phyloP scores from a whole-genome alignment of 2,797 vertebrate genomes.

The Dallia pectoralis region DNA sequence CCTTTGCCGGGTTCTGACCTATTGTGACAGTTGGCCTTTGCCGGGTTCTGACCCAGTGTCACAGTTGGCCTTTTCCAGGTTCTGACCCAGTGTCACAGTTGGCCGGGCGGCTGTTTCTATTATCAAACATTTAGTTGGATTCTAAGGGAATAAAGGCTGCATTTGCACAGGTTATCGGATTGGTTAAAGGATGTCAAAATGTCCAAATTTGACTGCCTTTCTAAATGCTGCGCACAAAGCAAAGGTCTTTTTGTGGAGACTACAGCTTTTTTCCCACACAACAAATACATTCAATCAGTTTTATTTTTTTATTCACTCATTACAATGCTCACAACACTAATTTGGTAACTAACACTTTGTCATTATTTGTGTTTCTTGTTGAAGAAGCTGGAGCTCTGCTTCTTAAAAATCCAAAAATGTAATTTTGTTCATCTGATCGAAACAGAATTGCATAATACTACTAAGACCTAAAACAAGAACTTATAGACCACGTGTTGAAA shows the following conservation, averaged over 20 bases:
- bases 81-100: no score
- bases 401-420: not conserved
- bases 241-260: not conserved
- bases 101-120: conserved; percentile 2
- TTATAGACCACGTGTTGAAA: conserved; percentile 8
- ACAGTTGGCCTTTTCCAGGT: conserved; percentile 13
- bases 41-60: no score
- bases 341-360: not conserved
- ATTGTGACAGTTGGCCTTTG: no score
- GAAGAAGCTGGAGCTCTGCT: not conserved
- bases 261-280: not conserved
- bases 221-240: not conserved
- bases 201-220: no score
- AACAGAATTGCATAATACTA: conserved; percentile 2
- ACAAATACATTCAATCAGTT: not conserved
- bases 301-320: conserved; percentile 11
- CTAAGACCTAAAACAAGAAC: conserved; percentile 13
- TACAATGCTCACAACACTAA: conserved; percentile 23
- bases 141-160: conserved; percentile 35
- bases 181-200: no score
- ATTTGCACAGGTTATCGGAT: no score
- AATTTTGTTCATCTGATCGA: not conserved
- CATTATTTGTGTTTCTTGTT: conserved; percentile 27
- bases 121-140: conserved; percentile 6
- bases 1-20: conserved; percentile 8